Conservation (phyloP, 2,113 vertebrate species). For the Acrocephalus kingi region DNA sequence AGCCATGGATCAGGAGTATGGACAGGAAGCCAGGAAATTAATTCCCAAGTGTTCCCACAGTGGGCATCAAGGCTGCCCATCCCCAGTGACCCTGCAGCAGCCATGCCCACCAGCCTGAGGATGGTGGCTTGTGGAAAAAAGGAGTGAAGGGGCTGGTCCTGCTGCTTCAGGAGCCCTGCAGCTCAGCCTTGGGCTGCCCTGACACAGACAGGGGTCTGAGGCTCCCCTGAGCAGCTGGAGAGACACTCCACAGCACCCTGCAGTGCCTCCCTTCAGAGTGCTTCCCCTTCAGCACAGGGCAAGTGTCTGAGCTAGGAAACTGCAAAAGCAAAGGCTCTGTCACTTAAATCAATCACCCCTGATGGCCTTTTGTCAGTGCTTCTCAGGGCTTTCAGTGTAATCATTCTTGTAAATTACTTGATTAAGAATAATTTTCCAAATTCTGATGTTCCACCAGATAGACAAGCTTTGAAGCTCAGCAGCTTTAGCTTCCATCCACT, state of each 20-base stretch:
- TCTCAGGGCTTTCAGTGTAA: background rate
- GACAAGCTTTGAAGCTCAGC: background rate
- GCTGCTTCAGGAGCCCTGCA: background rate
- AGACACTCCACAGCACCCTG: background rate
- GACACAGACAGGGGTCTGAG: background rate
- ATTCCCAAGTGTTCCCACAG: background rate
- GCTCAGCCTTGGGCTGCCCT: background rate
- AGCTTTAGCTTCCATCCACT: background rate
- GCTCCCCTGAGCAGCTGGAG: background rate
- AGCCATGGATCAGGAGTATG: rapidly evolving
- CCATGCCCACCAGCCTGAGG: background rate
- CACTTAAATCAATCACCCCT: background rate
- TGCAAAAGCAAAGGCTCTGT: background rate
- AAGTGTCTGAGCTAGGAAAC: background rate
- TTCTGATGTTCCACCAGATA: background rate
- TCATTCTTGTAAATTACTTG: background rate
- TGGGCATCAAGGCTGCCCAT: background rate
- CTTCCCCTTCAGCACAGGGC: background rate
- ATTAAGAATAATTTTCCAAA: background rate
- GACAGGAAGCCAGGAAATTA: background rate
- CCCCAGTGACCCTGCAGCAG: background rate
- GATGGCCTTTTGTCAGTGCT: background rate
- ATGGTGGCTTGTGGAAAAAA: background rate
- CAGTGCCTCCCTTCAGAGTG: background rate
- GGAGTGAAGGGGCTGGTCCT: background rate